phyloP scores from a whole-genome alignment of 2,797 vertebrate species.

The Artibeus jamaicensis region DNA sequence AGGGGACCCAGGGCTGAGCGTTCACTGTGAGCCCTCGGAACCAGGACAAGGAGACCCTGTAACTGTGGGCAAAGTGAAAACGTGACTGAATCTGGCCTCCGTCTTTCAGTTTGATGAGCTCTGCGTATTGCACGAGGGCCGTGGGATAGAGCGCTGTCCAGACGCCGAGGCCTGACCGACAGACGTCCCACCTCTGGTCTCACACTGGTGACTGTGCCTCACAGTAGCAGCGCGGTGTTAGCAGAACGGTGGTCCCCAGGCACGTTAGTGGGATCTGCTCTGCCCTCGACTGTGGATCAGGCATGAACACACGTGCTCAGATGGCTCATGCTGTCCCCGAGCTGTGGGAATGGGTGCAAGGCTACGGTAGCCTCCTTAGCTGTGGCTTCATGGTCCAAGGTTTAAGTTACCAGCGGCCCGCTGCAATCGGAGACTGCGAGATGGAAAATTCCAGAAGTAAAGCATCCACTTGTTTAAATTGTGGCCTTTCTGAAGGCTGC shows the following conservation, averaged over 20 bases:
- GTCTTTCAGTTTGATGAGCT: neutral
- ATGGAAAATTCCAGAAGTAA: neutral
- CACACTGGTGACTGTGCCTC: accelerated
- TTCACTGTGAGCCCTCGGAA: accelerated
- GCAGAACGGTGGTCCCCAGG: accelerated
- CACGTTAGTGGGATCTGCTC: accelerated
- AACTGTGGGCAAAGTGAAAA: neutral
- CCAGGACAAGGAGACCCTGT: neutral
- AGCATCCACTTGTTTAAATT: no score
- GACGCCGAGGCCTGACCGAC: accelerated
- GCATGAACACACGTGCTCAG: accelerated
- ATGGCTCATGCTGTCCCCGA: accelerated
- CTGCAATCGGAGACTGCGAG: no score
- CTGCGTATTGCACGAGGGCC: no score
- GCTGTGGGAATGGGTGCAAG: accelerated
- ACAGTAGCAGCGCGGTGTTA: accelerated
- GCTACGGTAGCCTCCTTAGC: neutral
- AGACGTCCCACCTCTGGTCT: accelerated
- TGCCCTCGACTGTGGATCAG: accelerated
- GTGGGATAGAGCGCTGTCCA: accelerated
- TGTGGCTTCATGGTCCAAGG: neutral
- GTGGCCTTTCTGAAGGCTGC: no score
- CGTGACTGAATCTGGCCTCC: accelerated
- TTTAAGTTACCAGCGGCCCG: neutral
- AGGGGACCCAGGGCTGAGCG: neutral